Evolutionary conservation across 2,888 invertebrate genomes (phyloP).

Genomic region (Folsomia manolachei): DNA sequence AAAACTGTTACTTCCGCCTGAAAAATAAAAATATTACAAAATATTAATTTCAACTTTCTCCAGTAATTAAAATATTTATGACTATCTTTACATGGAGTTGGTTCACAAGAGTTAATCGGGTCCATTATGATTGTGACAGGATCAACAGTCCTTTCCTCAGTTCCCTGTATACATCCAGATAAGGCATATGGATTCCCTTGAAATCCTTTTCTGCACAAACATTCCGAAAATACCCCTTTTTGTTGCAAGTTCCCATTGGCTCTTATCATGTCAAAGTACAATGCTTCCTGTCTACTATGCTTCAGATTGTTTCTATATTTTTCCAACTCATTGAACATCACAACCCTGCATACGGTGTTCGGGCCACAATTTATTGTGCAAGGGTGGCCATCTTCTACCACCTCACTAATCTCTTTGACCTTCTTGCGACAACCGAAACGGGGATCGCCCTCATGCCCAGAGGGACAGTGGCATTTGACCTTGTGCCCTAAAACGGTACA

Average conservation of each 20-base stretch:
- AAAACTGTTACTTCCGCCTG: slow-evolving; percentile 38
- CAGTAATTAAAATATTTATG: neutral
- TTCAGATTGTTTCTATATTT: slow-evolving; percentile 22
- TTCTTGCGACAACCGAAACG: slow-evolving; percentile 24
- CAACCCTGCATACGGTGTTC: slow-evolving; percentile 31
- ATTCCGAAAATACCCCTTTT: slow-evolving; percentile 25
- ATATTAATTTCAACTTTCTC: neutral
- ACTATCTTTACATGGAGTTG: neutral
- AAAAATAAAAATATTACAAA: neutral
- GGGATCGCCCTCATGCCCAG: slow-evolving; percentile 34
- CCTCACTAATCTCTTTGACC: neutral
- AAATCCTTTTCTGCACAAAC: slow-evolving; percentile 23
- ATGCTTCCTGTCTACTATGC: slow-evolving; percentile 18
- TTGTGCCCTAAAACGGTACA: slow-evolving; percentile 38
- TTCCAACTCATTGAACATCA: slow-evolving; percentile 20
- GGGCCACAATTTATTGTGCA: slow-evolving; percentile 28
- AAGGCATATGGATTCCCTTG: slow-evolving; percentile 34
- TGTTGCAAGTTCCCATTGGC: slow-evolving; percentile 11
- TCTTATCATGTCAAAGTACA: slow-evolving; percentile 27
- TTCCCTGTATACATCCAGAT: slow-evolving; percentile 19
- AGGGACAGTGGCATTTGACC: slow-evolving; percentile 40
- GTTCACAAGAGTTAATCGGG: slow-evolving; percentile 7
- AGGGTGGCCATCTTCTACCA: slow-evolving; percentile 26
- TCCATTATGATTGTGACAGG: slow-evolving; percentile 17
- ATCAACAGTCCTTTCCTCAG: neutral